Evolutionary conservation across 2,888 invertebrate species (phyloP).

Genomic region (Synanthedon myopaeformis): DNA sequence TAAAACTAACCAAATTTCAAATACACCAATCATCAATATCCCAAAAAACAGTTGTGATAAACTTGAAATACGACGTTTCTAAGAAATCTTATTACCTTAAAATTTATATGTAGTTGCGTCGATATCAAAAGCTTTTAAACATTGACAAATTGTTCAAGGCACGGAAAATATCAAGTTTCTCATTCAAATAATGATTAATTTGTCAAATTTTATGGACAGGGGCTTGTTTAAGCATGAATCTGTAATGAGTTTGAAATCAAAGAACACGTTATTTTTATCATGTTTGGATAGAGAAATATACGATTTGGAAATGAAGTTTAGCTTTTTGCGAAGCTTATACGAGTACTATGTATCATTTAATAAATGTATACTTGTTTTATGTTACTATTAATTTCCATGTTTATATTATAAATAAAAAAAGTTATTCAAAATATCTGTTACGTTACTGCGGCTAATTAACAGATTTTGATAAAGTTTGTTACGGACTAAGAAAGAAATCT

Average conservation of each 20-base stretch:
- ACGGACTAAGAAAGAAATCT: too few species aligned
- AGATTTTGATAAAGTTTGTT: neutral
- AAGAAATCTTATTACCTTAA: neutral
- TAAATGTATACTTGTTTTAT: neutral
- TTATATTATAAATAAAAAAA: too few species aligned
- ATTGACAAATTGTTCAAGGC: conserved; percentile 22
- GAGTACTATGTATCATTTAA: too few species aligned
- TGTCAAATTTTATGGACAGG: conserved; percentile 23
- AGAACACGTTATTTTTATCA: conserved; percentile 7
- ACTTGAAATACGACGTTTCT: conserved; percentile 8
- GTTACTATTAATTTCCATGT: neutral
- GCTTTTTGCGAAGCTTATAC: neutral
- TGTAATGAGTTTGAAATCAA: conserved; percentile 19
- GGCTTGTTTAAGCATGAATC: conserved; percentile 23
- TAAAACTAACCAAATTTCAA: conserved; percentile 4
- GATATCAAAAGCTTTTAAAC: conserved; percentile 15
- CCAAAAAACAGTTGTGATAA: conserved; percentile 7
- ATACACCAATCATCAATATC: neutral
- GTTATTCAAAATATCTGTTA: too few species aligned
- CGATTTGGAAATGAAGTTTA: conserved; percentile 2
- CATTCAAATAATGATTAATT: conserved; percentile 25
- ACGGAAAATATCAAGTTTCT: conserved; percentile 18
- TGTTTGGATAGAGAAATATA: conserved; percentile 12
- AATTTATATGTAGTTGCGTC: neutral
- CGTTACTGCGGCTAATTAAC: too few species aligned